Conservation (phyloP, 2,797 vertebrate species). For the Carcharodon carcharias region DNA sequence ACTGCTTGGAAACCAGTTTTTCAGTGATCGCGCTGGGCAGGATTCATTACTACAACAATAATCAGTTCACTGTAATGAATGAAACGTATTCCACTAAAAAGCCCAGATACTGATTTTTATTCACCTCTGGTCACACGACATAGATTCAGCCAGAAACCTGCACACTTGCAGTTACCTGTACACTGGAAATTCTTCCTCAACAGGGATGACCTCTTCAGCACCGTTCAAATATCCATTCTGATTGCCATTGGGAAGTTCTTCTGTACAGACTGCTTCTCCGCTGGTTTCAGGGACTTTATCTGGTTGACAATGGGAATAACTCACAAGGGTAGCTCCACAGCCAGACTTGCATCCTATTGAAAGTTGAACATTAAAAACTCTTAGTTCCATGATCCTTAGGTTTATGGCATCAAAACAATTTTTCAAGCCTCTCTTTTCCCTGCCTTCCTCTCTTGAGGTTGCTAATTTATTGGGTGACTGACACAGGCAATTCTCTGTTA, state of each 20-base stretch:
- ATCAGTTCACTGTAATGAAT: neutral
- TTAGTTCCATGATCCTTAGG: neutral
- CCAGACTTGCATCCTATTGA: conserved; percentile 16
- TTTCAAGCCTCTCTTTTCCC: neutral
- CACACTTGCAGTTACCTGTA: neutral
- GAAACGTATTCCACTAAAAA: neutral
- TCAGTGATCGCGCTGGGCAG: neutral
- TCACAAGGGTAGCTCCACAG: neutral
- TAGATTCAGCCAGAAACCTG: neutral
- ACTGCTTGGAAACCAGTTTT: neutral
- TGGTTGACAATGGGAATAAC: conserved; percentile 10
- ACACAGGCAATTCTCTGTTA: neutral
- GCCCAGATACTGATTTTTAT: neutral
- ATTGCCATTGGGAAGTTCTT: neutral
- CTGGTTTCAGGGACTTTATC: neutral
- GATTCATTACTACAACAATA: neutral
- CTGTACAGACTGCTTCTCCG: no score
- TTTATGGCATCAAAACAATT: neutral
- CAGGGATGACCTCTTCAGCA: neutral
- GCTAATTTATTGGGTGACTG: neutral
- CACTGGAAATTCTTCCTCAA: neutral
- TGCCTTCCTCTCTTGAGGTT: neutral
- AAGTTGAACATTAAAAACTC: neutral
- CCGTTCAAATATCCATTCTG: neutral
- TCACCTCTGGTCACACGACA: neutral